These are phyloP conservation scores for Rhea americana DNA, from an alignment of 2,113 vertebrate species.

Conservation along the genomic window DNA sequence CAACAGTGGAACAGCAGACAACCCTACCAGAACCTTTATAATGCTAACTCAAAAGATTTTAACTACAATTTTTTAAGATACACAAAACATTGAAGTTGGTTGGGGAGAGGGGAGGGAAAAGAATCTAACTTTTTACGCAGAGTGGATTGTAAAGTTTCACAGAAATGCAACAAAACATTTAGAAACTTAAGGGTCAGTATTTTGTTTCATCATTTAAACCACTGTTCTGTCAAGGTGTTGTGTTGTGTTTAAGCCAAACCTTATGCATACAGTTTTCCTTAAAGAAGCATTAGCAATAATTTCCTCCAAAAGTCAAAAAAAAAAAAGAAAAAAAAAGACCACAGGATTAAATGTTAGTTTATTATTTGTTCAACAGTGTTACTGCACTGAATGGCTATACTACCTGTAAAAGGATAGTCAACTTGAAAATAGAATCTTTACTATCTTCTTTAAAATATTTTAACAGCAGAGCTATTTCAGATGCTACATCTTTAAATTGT, in stretches of 20 bases:
- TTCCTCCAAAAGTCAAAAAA: neutral
- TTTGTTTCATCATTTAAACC: neutral
- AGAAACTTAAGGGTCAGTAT: neutral
- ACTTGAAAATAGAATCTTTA: neutral
- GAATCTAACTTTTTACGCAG: neutral
- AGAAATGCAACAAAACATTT: neutral
- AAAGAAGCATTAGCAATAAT: neutral
- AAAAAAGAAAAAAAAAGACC: neutral
- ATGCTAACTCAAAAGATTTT: neutral
- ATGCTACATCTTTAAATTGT: neutral
- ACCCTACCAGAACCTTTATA: neutral
- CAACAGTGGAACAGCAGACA: neutral
- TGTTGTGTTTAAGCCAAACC: neutral
- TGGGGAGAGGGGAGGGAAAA: fast-evolving
- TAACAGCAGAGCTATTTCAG: neutral
- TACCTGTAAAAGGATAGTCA: neutral
- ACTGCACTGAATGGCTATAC: neutral
- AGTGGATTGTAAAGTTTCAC: neutral
- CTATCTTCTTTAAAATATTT: neutral
- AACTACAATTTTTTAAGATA: neutral
- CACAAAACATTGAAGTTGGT: fast-evolving
- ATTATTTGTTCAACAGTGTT: neutral
- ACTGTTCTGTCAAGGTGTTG: too few species aligned
- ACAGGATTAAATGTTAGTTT: neutral
- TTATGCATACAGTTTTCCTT: neutral